These are phyloP conservation scores for Delphinus delphis DNA, from an alignment of 2,113 vertebrate genomes.

Conservation along the genomic window DNA sequence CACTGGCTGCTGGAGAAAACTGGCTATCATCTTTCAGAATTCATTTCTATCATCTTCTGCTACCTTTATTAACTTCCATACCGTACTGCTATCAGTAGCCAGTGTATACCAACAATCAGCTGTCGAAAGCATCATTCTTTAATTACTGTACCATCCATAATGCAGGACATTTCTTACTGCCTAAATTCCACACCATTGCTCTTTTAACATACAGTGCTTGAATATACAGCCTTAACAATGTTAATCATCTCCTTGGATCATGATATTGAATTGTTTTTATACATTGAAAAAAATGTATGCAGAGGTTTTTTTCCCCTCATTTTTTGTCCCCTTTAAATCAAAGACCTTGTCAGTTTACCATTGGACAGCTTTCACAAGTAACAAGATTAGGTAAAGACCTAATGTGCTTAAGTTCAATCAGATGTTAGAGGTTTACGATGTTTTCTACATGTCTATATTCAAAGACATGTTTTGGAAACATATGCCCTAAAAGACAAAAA, in stretches of 20 bases:
- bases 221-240: conserved; percentile 94
- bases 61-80: conserved; percentile 85
- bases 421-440: conserved; percentile 84
- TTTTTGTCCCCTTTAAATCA: conserved; percentile 82
- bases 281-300: conserved; percentile 78
- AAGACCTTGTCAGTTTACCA: conserved; percentile 80
- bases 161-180: conserved; percentile 89
- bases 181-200: conserved; percentile 88
- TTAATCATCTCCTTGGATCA: conserved; percentile 84
- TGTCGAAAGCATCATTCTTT: conserved; percentile 84
- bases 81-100: conserved; percentile 85
- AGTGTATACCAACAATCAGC: conserved; percentile 90
- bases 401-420: conserved; percentile 80
- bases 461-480: conserved; percentile 78
- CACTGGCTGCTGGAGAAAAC: conserved; percentile 89
- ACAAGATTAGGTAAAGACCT: conserved; percentile 75
- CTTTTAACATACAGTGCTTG: conserved; percentile 95
- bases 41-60: conserved; percentile 85
- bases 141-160: conserved; percentile 86
- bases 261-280: conserved; percentile 81
- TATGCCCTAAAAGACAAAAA: conserved; percentile 77
- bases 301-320: conserved; percentile 72
- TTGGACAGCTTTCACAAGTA: conserved; percentile 77
- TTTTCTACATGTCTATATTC: conserved; percentile 84
- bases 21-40: conserved; percentile 86